phyloP scores from a whole-genome alignment of 2,888 invertebrate species.

The Agrotis exclamationis region DNA sequence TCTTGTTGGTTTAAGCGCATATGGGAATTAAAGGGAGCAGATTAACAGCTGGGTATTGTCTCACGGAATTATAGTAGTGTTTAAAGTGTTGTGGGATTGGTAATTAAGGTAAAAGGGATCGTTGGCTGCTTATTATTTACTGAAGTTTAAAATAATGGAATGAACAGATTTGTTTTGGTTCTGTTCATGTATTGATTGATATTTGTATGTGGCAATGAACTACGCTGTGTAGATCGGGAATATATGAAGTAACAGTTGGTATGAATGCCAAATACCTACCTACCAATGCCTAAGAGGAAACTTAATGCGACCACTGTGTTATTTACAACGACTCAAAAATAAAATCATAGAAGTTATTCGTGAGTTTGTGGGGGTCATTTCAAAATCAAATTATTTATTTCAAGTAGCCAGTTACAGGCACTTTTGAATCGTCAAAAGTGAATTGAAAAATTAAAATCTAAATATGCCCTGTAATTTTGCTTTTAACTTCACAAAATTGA shows the following conservation, averaged over 20 bases:
- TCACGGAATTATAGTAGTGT: constrained; percentile 23
- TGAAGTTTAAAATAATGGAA: background rate
- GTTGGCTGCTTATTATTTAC: constrained; percentile 7
- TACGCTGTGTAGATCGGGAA: background rate
- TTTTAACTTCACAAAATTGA: no score
- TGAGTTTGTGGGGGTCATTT: no score
- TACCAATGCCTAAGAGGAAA: no score
- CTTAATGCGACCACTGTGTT: background rate
- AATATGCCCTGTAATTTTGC: no score
- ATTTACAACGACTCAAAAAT: no score
- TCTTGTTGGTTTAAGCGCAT: constrained; percentile 38
- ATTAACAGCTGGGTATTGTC: constrained; percentile 36
- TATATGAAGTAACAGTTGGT: background rate
- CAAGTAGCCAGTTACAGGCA: no score
- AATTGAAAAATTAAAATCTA: no score
- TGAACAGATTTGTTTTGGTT: background rate
- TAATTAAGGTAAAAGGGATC: constrained; percentile 30
- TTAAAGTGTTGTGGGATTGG: constrained; percentile 21
- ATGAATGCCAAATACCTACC: background rate
- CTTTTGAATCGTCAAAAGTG: no score
- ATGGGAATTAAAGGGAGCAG: constrained; percentile 7
- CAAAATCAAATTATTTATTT: no score
- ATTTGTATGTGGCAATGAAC: background rate
- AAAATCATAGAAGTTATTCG: no score
- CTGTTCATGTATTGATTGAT: background rate